Base-by-base conservation (phyloP, 1,140 invertebrate species). In the Myzus persicae region DNA sequence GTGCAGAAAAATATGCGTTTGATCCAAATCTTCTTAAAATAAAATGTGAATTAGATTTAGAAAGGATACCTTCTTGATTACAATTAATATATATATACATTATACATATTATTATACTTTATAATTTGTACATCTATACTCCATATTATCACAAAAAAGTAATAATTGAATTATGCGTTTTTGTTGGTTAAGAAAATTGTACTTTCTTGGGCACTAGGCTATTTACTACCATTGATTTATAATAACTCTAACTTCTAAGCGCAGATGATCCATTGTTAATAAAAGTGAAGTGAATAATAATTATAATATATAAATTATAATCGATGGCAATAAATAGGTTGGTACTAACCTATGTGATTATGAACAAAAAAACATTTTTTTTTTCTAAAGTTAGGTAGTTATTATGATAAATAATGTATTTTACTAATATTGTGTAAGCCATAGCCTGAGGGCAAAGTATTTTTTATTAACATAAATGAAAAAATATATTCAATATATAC, bases 1-100 rank as follows among this genome's bases (percentile, higher is more conserved):
- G 96, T 94, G 91, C 81, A 40, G 91, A 93, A 85, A 93, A 93
- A 93, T 84, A 93, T 42, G 44, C 67, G 20, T 93, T 93, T 36
- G 81, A 93, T 93, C 46, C 91, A 22, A 93, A 93, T 93, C 81
- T 93, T 36, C 24, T 93, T 7, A 93, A 93, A 93, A 93, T 93
- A 84, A 93, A 93, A 54, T 93, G 91, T 54, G 91, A 93, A 84
- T 84, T 93, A 51, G 81, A 93, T 54, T 84, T 93, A 54, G 81
- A 93, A 85, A 51, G 67, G n/a, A 18, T 93, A 84, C 46, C 76
- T 31, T 38, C 26, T 85, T 93, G 14, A 54, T 82, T 81, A 36
- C 14, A 81, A 85, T 54, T 22, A 89, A 89, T 38, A 46, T 46
- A 46, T 26, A 26, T 31, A 85, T n/a, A 31, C 18, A 87, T n/a